Conservation (phyloP, 2,888 invertebrate genomes). For the Lepetodrilus schrolli region DNA sequence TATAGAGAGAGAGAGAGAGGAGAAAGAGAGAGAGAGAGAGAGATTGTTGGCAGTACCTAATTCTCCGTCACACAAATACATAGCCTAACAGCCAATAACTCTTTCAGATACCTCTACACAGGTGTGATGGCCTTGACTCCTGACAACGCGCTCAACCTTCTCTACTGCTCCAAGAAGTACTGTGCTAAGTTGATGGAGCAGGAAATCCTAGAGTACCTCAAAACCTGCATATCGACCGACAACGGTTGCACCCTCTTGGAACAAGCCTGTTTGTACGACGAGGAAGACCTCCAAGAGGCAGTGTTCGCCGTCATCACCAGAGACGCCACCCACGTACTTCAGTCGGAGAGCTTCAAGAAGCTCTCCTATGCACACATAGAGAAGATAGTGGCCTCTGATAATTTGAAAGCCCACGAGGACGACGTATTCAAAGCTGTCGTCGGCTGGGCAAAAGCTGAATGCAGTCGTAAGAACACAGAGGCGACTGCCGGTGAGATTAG, state of each 20-base stretch:
- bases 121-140: neutral
- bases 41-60: no score
- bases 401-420: neutral
- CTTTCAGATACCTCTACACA: conserved; percentile 5
- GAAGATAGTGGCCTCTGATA: neutral
- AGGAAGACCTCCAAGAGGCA: neutral
- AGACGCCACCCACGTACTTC: neutral
- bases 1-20: no score
- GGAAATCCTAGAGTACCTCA: neutral
- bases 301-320: neutral
- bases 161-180: conserved; percentile 24
- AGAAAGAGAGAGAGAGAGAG: no score
- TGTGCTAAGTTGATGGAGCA: neutral
- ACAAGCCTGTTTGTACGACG: neutral
- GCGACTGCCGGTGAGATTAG: neutral
- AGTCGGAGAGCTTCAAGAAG: neutral
- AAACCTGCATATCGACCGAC: neutral
- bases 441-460: conserved; percentile 1
- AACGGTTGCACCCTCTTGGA: conserved; percentile 3
- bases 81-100: no score
- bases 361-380: neutral
- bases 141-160: neutral
- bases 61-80: no score
- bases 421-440: neutral
- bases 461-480: neutral